Evolutionary conservation across 2,113 vertebrate species (phyloP).

Genomic region (Indri indri): DNA sequence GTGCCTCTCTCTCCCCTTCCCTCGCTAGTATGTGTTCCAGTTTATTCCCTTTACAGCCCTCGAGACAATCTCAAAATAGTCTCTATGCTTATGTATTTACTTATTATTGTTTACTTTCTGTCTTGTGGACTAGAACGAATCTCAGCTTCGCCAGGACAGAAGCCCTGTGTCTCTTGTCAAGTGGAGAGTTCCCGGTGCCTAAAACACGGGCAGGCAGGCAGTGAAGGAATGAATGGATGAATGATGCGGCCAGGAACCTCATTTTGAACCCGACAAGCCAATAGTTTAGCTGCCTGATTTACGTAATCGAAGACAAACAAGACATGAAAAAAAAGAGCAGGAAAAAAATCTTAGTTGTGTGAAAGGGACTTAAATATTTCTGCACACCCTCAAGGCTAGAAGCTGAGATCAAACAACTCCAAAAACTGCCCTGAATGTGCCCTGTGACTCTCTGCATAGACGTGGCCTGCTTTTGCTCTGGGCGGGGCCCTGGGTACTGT

Average conservation of each 20-base stretch:
- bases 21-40: not conserved
- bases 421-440: not conserved
- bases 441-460: not conserved
- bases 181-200: too few relatives aligned
- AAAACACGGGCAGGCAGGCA: not conserved
- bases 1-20: not conserved
- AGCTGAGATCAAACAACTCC: not conserved
- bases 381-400: not conserved
- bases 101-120: not conserved
- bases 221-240: not conserved
- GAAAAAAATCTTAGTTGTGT: not conserved
- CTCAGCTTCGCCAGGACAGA: not conserved
- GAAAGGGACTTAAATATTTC: not conserved
- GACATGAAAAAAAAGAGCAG: not conserved
- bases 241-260: not conserved
- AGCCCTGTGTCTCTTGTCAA: not conserved
- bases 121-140: not conserved
- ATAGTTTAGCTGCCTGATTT: not conserved
- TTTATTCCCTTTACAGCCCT: not conserved
- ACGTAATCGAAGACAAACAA: not conserved
- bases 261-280: not conserved
- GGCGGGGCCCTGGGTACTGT: not conserved
- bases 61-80: not conserved
- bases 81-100: not conserved
- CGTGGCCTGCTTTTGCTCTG: fast-evolving